These are phyloP conservation scores for Penelope pileata DNA, from an alignment of 2,113 vertebrate species.

Conservation along the genomic window DNA sequence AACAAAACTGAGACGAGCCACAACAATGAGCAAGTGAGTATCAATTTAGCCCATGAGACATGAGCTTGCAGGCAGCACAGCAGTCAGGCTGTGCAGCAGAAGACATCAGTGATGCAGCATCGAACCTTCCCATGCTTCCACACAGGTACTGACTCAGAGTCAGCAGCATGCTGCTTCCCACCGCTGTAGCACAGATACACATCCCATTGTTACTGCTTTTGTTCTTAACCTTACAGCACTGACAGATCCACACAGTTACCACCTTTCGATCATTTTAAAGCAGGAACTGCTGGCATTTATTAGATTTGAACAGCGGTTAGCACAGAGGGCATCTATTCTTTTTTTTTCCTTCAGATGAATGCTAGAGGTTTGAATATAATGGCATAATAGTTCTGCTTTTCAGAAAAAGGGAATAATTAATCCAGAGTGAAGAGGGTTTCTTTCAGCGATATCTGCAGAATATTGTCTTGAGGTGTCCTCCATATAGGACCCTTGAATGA, in stretches of 20 bases:
- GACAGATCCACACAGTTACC: not conserved
- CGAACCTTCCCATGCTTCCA: not conserved
- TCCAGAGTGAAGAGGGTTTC: not conserved
- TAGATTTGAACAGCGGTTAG: not conserved
- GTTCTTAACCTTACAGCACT: not conserved
- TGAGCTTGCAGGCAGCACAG: not conserved
- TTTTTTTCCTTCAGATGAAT: not conserved
- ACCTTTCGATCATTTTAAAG: not conserved
- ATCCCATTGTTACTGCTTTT: not conserved
- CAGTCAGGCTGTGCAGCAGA: not conserved
- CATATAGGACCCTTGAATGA: not conserved
- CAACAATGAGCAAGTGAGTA: slow-evolving; percentile 82
- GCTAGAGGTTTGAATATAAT: not conserved
- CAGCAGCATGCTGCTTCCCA: not conserved
- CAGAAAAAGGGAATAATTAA: not conserved
- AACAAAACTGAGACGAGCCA: slow-evolving; percentile 74
- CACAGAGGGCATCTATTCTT: not conserved
- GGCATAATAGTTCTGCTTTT: not conserved
- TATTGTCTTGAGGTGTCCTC: not conserved
- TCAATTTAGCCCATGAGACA: not conserved
- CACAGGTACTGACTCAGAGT: not conserved
- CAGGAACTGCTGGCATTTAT: not conserved
- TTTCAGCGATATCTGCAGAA: not conserved
- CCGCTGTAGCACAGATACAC: not conserved
- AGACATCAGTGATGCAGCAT: not conserved